Evolutionary conservation across 2,888 invertebrate species (phyloP), one percentile per base, ranked within the genome.

Genomic region (Drosophila testacea): DNA sequence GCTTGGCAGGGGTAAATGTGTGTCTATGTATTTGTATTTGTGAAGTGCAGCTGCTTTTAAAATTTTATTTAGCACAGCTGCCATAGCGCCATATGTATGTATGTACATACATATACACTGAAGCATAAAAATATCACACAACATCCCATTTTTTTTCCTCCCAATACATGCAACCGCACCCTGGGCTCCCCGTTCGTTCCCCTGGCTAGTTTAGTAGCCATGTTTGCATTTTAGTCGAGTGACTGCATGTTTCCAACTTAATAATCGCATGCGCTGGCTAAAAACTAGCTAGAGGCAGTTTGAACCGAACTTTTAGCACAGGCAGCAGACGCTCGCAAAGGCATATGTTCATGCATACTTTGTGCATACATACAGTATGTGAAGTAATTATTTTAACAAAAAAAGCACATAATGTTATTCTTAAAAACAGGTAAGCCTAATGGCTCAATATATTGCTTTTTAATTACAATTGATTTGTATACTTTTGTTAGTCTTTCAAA

Each of bases 241-340:
- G 30, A 44, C 50, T 75, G 62, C 79, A 75, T 68, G 64, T 56
- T 57, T 52, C 39, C 13, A 47, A 61, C 79, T 66, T 79, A 70
- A 65, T 77, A 66, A 63, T 79, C 65, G 60, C 83, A 64, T 74
- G 64, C 57, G 70, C 61, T 76, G 50, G 57, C 55, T 63, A 65
- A 79, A 79, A 88, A 88, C 83, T 78, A 78, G 83, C 80, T 78
- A 78, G 44, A 78, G 67, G 83, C 88, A 73, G 83, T 86, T 83
- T 73, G 39, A 88, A 83, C 83, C 78, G 71, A 73, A 87, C 56
- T 73, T 82, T 55, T 60, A 52, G 47, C 55, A 48, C 60, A 52
- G 27, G 36, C 47, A 41, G 16, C 22, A 22, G 32, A 6, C 32
- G 30, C 38, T 68, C 51, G 60, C 52, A 55, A 64, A 62, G 59